Conservation (phyloP, 2,888 invertebrate genomes). For the Eumacrocentrus americanus region DNA sequence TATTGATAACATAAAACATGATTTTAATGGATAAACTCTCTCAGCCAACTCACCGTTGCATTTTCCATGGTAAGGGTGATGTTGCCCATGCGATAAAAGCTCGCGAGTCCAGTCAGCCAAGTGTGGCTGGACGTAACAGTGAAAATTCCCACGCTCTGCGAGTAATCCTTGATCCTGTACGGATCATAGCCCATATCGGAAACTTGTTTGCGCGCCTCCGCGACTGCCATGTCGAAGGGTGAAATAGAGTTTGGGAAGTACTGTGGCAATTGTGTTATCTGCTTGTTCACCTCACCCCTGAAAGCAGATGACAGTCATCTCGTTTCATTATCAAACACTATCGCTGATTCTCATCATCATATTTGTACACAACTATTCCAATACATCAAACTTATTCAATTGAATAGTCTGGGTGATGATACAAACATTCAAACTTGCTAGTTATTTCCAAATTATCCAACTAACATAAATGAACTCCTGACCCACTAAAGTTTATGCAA, state of each 20-base stretch:
- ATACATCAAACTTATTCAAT: background rate
- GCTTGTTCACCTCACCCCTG: conserved; percentile 75
- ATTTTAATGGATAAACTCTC: background rate
- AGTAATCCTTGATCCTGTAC: conserved; percentile 74
- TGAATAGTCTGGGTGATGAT: conserved; percentile 5
- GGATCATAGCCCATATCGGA: conserved; percentile 75
- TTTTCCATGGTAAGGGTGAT: conserved; percentile 76
- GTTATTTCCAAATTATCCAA: background rate
- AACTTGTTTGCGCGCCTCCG: conserved; percentile 75
- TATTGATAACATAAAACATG: background rate
- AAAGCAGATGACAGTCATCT: conserved; percentile 24
- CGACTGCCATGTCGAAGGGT: conserved; percentile 82
- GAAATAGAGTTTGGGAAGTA: conserved; percentile 85
- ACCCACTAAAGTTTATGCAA: background rate
- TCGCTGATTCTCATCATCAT: background rate
- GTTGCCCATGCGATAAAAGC: conserved; percentile 82
- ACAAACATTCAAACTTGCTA: conserved; percentile 9
- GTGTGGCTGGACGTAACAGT: conserved; percentile 75
- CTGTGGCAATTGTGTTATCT: conserved; percentile 74
- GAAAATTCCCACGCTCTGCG: conserved; percentile 73
- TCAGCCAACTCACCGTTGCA: conserved; percentile 65
- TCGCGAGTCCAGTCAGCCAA: conserved; percentile 79
- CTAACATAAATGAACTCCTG: background rate
- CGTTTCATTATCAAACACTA: background rate
- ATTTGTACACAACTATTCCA: background rate